Evolutionary conservation across 2,113 vertebrate genomes (phyloP), one percentile per base, ranked within the genome.

Genomic region (Boulengeromyrus knoepffleri): DNA sequence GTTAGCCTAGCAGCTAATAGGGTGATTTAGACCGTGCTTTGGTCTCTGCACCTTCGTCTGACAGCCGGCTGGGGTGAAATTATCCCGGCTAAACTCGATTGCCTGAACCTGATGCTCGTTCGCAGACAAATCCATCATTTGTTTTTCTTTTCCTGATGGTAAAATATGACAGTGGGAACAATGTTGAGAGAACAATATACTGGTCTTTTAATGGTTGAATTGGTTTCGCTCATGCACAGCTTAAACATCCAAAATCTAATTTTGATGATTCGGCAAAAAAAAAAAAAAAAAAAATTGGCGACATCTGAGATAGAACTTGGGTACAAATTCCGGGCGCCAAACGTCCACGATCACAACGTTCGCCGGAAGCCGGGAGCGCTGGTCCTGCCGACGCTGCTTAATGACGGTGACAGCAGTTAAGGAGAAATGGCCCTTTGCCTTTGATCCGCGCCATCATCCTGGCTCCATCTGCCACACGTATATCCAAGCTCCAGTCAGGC

Each of bases 381-480:
- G 46, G 83, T 45, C 42, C 95, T 94, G 94, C 94, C 94, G 93
- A 95, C 93, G 94, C 94, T 96, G 96, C 96, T 96, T 96, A 95
- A 94, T 94, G 94, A 95, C 93, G 92, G 92, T 95, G 96, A 95
- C 96, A 96, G 94, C 94, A 96, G 95, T 95, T 95, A 95, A 95
- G 96, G 95, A 96, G 96, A 96, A 97, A 36, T 97, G 97, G 97
- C 97, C 97, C 97, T 97, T 97, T 97, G 97, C 95, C 97, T 95
- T 97, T 98, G 98, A 99, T 99, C 98, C 98, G 98, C 98, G 97
- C 50, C 47, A 42, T 27, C 85, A 53, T 39, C 97, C 97, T 97
- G 97, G 99, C 97, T 99, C 98, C 98, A 97, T 97, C 97, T 97
- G 98, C 99, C 99, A 98, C 97, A 98, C 98, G 98, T 98, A 99